Evolutionary conservation across 64 coral and sea anemone species (phyloP).

Genomic region (Hydrozoanthus tunicans): DNA sequence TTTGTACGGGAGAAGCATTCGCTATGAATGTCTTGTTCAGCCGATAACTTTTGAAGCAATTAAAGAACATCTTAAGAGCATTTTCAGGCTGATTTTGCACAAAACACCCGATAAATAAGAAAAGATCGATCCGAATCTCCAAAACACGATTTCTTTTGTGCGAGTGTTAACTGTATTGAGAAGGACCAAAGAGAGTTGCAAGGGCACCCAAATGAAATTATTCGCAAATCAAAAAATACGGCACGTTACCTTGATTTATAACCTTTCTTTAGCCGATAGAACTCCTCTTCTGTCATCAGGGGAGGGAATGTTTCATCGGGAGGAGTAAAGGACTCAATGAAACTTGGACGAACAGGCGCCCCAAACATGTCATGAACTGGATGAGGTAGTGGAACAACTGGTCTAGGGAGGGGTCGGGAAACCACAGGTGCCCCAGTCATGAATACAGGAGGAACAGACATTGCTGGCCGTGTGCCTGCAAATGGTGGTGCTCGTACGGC

Average conservation of each 20-base stretch:
- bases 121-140: too few relatives aligned
- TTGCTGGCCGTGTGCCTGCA: constrained; percentile 3
- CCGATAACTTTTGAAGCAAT: too few relatives aligned
- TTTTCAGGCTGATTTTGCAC: too few relatives aligned
- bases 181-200: background rate
- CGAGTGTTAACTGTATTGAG: background rate
- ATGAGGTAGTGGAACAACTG: constrained; percentile 11
- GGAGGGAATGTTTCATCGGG: constrained; percentile 33
- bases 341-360: constrained; percentile 17
- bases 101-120: too few relatives aligned
- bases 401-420: constrained; percentile 1
- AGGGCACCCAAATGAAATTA: background rate
- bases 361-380: constrained; percentile 29
- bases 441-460: background rate
- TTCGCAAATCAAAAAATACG: too few relatives aligned
- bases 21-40: too few relatives aligned
- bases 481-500: constrained; percentile 27
- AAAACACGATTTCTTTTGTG: too few relatives aligned
- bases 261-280: constrained; percentile 42
- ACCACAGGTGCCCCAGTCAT: constrained; percentile 32
- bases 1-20: too few relatives aligned
- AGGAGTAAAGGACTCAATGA: constrained; percentile 18
- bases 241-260: constrained; percentile 18
- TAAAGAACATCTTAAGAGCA: too few relatives aligned
- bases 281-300: constrained; percentile 46